Evolutionary conservation across 2,797 vertebrate genomes (phyloP), one percentile per base, ranked within the genome.

Genomic region (Pseudopleuronectes americanus): DNA sequence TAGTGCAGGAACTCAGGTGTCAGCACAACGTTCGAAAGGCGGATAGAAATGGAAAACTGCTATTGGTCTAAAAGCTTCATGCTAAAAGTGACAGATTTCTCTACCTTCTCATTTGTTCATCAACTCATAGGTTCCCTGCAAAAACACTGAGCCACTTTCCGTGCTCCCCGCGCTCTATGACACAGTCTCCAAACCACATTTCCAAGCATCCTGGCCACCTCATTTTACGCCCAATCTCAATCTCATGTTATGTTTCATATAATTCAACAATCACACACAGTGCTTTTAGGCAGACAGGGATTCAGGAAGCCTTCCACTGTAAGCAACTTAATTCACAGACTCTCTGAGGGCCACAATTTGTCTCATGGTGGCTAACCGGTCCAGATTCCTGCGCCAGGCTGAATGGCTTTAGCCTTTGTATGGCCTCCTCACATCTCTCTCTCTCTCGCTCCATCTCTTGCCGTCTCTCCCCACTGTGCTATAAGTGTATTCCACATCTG

Each of bases 401-500:
- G 38, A 82, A 84, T 83, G 54, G 66, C 71, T 86, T 84, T 81
- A 84, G 84, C 77, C 74, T 87, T 86, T 90, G 75, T 54, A 64
- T 79, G 77, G 74, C 84, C 83, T 80, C 72, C 49, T 79, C 72
- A 64, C 83, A 73, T 87, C 81, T 84, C 73, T 71, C 57, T 57
- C 63, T 74, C 70, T 78, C 77, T 53, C 71, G 75, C 68, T 82
- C 64, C 57, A 70, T 80, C 71, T 74, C 76, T 74, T 31, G 48
- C 72, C 79, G 68, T 83, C 75, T 78, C 78, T 79, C 80, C 75
- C 70, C 61, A 49, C 55, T 77, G 64, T 33, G 68, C 74, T 74
- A 51, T 79, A 87, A 89, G 76, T 83, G 71, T 86, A 87, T 88
- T 89, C 76, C 85, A 84, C 90, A 83, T 91, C 71, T 84, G 76